Evolutionary conservation across 2,888 invertebrate species (phyloP), one percentile per base, ranked within the genome.

Genomic region (Allophyes oxyacanthae): DNA sequence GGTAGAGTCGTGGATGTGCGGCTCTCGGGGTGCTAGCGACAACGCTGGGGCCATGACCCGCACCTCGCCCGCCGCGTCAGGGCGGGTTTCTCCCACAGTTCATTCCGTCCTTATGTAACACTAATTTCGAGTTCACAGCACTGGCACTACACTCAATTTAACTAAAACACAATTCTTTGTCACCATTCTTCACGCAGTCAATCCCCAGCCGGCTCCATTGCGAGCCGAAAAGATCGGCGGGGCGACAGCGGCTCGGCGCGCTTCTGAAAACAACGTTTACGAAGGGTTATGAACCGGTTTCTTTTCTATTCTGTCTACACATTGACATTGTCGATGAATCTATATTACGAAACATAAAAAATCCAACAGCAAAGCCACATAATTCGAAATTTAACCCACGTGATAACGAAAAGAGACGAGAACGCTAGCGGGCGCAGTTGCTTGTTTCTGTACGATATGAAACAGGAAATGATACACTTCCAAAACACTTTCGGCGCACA

Each of bases 1-100:
- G 78, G 82, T 82, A 70, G 79, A 80, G 83, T 87, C 86, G 79
- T 79, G 87, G 77, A 81, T 74, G 76, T 78, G 82, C 72, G 81
- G 76, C 77, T 86, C 84, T 84, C 86, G 92, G 75, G 90, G 92
- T 84, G 94, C 90, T 95, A 97, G 97, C 88, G 98, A 97, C 94
- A 98, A 96, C 95, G 98, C 98, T 95, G 98, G 98, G 96, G 98
- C 98, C 98, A 98, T 98, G 96, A 97, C 95, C 97, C 96, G 95
- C 95, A 95, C 95, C 92, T 78, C 92, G 78, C 77, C 77, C 78
- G 82, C 77, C 84, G 87, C 86, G 84, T 91, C 90, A 92, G 85
- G 87, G 87, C 86, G 85, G 84, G 83, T 87, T 84, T 76, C 82
- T 85, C 66, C 77, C 73, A 77, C 82, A 82, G 74, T 81, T 79